Base-by-base conservation (phyloP, 92 coral and sea anemone species). In the Parazoanthus atlanticus region DNA sequence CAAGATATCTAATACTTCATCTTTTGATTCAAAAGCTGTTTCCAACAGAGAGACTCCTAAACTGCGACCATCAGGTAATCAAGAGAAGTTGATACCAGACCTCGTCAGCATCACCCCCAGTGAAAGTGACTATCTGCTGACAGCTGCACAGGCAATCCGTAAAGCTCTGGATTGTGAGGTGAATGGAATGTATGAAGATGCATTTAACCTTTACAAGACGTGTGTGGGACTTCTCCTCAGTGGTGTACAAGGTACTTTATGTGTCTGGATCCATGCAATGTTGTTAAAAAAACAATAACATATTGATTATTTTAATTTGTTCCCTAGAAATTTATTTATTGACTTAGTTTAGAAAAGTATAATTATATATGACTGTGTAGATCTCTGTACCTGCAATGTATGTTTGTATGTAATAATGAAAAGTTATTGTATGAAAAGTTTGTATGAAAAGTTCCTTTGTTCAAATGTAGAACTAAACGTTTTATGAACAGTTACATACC, bases 81-180 rank as follows among this genome's bases (percentile, higher is more conserved):
- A 41, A 25, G 92, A 74, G 85, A 86, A 87, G 41, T 47, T 88
- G 1, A 69, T 89, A 33, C 88, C 91, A 58, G 93, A 94, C 89
- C 85, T 90, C 30, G 90, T 91, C 69, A 91, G 40, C 89, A 94
- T 90, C 78, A 86, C 80, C 19, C 91, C 92, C 8, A 91, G 82
- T 26, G 95, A 92, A 78, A 91, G 87, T 79, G 99, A 97, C 75
- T 97, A 97, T 79, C 88, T 97, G 85, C 91, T 92, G 88, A 93
- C 88, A 47, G 99, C 99, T 43, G 98, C 98, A 10, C 96, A 92
- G 52, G 89, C 95, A 28, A 96, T 97, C 31, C 97, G 90, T 40
- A 90, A 95, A 82, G 99, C 99, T 28, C 85, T 97, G 52, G 93
- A 93, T 32, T 94, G 94, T 85, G 99, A 97, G 88, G 97, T 96